phyloP scores from a whole-genome alignment of 37 sponge, comb jelly and placozoan species.

The Agelas oroides region DNA sequence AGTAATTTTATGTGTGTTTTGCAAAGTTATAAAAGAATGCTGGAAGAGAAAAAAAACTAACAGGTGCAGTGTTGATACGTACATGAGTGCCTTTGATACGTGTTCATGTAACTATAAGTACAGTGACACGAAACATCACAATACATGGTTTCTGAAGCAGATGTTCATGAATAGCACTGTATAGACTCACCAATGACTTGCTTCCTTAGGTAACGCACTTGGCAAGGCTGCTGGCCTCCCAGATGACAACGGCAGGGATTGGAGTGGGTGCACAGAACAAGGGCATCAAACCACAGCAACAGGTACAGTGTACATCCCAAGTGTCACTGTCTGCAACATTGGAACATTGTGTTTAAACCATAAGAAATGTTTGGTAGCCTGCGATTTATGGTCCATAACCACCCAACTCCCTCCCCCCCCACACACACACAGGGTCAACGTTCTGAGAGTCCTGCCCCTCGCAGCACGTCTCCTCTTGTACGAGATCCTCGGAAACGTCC shows the following conservation, averaged over 20 bases:
- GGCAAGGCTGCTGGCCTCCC: conserved; percentile 91
- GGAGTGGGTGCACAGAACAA: conserved; percentile 67
- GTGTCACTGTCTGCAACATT: background rate
- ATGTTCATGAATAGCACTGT: no score
- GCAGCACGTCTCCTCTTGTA: conserved; percentile 35
- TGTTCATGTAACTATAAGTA: no score
- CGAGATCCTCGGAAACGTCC: conserved; percentile 38
- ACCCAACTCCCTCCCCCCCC: background rate
- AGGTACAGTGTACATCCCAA: background rate
- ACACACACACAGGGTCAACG: background rate
- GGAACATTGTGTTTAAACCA: background rate
- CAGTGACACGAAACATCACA: no score
- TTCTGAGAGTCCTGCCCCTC: background rate
- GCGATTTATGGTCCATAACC: background rate
- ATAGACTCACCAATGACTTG: no score
- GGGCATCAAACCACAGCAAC: conserved; percentile 27
- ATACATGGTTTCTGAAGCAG: no score
- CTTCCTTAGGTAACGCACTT: conserved; percentile 73
- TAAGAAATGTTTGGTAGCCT: background rate
- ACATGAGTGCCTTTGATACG: no score
- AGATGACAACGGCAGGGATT: conserved; percentile 86
- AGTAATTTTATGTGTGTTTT: no score
- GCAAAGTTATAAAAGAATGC: no score
- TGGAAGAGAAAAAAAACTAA: no score
- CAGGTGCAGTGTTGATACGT: no score